phyloP scores from a whole-genome alignment of 1,140 invertebrate species.

The Diploscapter pachys region DNA sequence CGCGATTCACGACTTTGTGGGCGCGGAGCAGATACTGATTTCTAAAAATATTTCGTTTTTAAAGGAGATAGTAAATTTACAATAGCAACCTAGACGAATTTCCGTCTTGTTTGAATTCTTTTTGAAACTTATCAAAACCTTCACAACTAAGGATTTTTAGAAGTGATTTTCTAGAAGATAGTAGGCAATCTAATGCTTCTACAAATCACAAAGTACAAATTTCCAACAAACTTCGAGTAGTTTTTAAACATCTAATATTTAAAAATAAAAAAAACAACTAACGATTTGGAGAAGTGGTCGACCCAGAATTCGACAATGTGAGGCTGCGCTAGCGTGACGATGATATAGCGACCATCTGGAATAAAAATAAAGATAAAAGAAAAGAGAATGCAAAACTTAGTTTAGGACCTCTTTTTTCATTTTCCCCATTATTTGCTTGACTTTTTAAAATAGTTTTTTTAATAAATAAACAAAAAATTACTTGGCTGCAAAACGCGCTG shows the following conservation, averaged over 20 bases:
- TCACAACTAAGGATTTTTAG: background rate
- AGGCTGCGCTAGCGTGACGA: conserved; percentile 48
- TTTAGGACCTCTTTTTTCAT: too few relatives aligned
- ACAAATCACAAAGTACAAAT: too few relatives aligned
- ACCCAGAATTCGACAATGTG: conserved; percentile 45
- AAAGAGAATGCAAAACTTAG: too few relatives aligned
- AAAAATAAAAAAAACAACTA: background rate
- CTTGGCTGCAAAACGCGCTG: conserved; percentile 10
- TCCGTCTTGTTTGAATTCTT: too few relatives aligned
- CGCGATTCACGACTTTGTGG: conserved; percentile 42
- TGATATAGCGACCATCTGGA: conserved; percentile 42
- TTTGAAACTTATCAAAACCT: too few relatives aligned
- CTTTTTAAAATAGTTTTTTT: too few relatives aligned
- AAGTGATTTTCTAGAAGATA: background rate
- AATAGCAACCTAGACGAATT: too few relatives aligned
- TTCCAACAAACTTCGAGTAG: too few relatives aligned
- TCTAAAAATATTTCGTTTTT: conserved; percentile 1
- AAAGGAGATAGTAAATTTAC: too few relatives aligned
- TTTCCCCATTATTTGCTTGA: too few relatives aligned
- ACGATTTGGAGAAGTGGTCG: conserved; percentile 35
- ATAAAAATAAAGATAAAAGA: background rate
- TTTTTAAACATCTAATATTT: background rate
- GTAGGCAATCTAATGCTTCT: too few relatives aligned
- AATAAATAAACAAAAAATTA: background rate
- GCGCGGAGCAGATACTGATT: conserved; percentile 43